phyloP scores from a whole-genome alignment of 2,113 vertebrate species.

The Ellobius talpinus region DNA sequence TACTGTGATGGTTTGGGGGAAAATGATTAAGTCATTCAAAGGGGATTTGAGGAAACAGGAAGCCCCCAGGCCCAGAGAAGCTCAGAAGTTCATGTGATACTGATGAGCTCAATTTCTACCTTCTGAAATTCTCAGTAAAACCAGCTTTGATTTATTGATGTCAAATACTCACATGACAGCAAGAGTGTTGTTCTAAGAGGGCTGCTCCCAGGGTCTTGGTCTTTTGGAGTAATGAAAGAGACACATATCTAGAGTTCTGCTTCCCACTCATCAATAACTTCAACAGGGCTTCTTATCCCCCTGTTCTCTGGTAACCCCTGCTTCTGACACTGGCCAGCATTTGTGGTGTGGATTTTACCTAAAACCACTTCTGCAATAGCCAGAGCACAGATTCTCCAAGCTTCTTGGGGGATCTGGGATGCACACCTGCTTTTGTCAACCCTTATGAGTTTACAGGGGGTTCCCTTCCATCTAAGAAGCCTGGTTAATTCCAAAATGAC shows the following conservation, averaged over 20 bases:
- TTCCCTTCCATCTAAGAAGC: neutral
- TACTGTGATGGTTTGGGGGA: neutral
- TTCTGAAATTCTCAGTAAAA: neutral
- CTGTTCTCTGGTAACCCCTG: neutral
- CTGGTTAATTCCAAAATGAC: too few relatives aligned
- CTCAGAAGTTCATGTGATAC: neutral
- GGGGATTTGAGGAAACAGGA: neutral
- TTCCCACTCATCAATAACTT: neutral
- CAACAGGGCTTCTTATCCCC: neutral
- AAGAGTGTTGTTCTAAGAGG: neutral
- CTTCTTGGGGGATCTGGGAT: neutral
- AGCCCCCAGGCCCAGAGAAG: neutral
- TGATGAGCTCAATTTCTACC: neutral
- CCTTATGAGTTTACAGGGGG: neutral
- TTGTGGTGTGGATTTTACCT: neutral
- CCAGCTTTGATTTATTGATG: neutral
- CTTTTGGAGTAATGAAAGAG: neutral
- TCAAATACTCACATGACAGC: neutral
- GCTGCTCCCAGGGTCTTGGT: neutral
- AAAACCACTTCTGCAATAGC: neutral
- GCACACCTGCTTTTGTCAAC: neutral
- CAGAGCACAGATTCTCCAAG: neutral
- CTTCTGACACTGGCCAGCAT: fast-evolving
- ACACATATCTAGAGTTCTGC: neutral
- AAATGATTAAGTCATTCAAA: neutral